Evolutionary conservation across 2,113 vertebrate species (phyloP), one percentile per base, ranked within the genome.

Genomic region (Periophthalmodon schlosseri): DNA sequence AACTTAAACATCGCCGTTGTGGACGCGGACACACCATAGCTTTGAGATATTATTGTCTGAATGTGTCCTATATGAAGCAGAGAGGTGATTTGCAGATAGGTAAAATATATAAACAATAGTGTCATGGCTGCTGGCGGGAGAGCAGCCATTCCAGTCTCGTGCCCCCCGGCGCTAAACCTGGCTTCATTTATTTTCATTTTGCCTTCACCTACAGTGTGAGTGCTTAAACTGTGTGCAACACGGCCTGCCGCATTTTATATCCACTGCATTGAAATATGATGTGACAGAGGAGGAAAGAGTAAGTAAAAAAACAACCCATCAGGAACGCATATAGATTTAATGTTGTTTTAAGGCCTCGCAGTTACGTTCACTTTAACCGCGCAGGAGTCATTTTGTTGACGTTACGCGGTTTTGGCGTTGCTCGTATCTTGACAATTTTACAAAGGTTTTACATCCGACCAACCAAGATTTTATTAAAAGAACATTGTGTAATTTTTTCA

Each of bases 121-220:
- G 34, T 81, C 67, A 56, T 74, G 23, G 75, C 88, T 78, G 23
- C 28, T 73, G 67, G 86, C 76, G 61, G 60, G 44, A 78, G 34
- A 63, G 36, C 46, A 94, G 88, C 91, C 93, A 95, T 88, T 96
- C 95, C 85, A 93, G 94, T 80, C 93, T 89, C 39, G 89, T 65
- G 93, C 86, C 95, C 95, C 88, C 94, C 90, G 76, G 95, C 94
- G 73, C 89, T 92, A 86, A 96, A 94, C 77, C 92, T 95, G 77
- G 95, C 94, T 39, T 93, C 92, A 84, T 96, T 96, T 92, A 89
- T 97, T 97, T 76, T 94, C 96, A 88, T 95, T 94, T 90, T 91
- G 93, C 46, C 95, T 92, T 76, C 96, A 94, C 84, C 95, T 94
- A 86, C 63, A 39, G 34, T 94, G 91, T 72, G 90, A 93, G 21